Percentiles rank a stretch among this genome's conserved stretches.
These are phyloP conservation scores for Alsophila aescularia DNA, from an alignment of 2,888 invertebrate species.

Conservation along the genomic window DNA sequence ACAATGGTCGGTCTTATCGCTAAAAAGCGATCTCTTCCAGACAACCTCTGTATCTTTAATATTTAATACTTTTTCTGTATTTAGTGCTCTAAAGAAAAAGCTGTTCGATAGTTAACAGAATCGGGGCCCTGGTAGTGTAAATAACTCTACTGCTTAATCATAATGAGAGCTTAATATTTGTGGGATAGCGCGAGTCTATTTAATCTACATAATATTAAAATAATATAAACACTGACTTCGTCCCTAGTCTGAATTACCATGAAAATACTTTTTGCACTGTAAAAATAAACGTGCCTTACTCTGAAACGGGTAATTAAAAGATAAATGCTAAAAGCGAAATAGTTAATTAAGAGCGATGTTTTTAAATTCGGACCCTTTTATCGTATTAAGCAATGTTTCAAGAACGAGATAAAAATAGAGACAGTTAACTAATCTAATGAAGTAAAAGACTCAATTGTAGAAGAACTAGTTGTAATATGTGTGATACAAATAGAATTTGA, in stretches of 20 bases:
- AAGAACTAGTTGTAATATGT: conserved; percentile 9
- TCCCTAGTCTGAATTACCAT: neutral
- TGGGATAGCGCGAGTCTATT: too few relatives aligned
- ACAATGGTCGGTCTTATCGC: too few relatives aligned
- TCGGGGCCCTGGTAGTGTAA: too few relatives aligned
- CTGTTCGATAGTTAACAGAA: too few relatives aligned
- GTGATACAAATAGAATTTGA: conserved; percentile 29
- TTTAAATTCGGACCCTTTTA: conserved; percentile 14
- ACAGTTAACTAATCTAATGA: conserved; percentile 16
- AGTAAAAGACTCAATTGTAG: conserved; percentile 11
- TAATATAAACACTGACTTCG: neutral
- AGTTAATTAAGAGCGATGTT: conserved; percentile 27
- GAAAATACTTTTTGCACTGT: conserved; percentile 11
- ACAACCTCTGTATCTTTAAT: too few relatives aligned
- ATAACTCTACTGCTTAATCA: too few relatives aligned
- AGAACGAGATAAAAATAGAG: conserved; percentile 21
- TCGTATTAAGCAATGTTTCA: conserved; percentile 5
- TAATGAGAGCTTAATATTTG: too few relatives aligned
- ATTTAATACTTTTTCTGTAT: too few relatives aligned
- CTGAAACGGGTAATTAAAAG: conserved; percentile 21
- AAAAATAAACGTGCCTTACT: conserved; percentile 15
- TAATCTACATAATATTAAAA: too few relatives aligned
- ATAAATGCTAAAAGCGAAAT: conserved; percentile 27
- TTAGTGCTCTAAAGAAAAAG: too few relatives aligned
- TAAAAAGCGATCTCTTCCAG: too few relatives aligned